phyloP scores from a whole-genome alignment of 2,797 vertebrate genomes.

The Macropus fuliginosus region DNA sequence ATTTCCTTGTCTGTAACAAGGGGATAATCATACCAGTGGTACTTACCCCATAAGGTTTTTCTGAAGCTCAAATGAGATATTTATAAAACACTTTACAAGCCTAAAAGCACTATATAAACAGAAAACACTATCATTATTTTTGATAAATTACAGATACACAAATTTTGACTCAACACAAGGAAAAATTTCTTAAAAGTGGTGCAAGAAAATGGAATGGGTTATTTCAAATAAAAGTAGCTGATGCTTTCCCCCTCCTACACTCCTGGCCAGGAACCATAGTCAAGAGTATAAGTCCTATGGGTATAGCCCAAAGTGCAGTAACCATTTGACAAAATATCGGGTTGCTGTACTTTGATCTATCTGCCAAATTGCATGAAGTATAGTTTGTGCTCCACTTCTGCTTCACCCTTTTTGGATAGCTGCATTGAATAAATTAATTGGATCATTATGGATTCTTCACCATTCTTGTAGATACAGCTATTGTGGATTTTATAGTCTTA shows the following conservation, averaged over 20 bases:
- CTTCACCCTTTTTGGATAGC: constrained; percentile 16
- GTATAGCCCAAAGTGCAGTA: background rate
- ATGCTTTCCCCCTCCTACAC: background rate
- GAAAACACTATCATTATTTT: background rate
- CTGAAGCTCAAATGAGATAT: background rate
- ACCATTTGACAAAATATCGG: background rate
- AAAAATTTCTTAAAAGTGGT: background rate
- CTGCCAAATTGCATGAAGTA: background rate
- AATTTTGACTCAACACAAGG: background rate
- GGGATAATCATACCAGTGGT: background rate
- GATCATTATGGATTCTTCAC: constrained; percentile 13
- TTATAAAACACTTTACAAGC: background rate
- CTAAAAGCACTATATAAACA: background rate
- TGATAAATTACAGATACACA: background rate
- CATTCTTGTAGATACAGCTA: constrained; percentile 15
- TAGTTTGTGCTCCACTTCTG: constrained; percentile 1
- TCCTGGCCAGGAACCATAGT: background rate
- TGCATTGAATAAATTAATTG: background rate
- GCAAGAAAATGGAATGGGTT: background rate
- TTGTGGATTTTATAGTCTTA: constrained; percentile 40
- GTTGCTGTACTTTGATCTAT: background rate
- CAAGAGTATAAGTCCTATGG: background rate
- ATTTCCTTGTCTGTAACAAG: background rate
- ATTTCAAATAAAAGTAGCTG: background rate
- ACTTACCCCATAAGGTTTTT: background rate